Conservation (phyloP, 1,140 invertebrate genomes). For the Zaprionus taronus region DNA sequence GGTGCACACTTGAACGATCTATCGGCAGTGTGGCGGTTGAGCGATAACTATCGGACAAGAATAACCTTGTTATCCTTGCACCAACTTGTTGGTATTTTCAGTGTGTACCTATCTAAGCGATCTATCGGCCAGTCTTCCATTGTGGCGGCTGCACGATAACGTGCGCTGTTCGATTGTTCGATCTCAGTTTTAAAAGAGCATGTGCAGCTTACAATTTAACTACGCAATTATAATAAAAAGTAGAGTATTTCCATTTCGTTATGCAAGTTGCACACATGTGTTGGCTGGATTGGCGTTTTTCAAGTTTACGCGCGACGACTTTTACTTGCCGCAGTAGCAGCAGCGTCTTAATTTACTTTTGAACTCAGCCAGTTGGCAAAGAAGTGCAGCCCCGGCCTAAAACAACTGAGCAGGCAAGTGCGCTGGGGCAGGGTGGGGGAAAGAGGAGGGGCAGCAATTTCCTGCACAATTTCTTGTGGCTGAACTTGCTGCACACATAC, state of each 20-base stretch:
- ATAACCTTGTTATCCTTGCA: neutral
- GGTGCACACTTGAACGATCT: neutral
- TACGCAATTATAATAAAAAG: neutral
- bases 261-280: slow-evolving; percentile 53
- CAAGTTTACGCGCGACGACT: slow-evolving; percentile 60
- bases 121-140: neutral
- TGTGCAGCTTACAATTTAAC: neutral
- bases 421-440: neutral
- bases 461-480: slow-evolving; percentile 71
- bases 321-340: slow-evolving; percentile 65
- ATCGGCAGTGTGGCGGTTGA: neutral
- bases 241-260: slow-evolving; percentile 50
- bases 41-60: neutral
- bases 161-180: neutral
- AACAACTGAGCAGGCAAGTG: slow-evolving; percentile 21
- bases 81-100: neutral
- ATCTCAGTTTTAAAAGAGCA: neutral
- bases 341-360: slow-evolving; percentile 79
- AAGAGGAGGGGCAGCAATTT: slow-evolving; percentile 57
- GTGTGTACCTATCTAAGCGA: neutral
- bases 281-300: slow-evolving; percentile 47
- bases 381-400: slow-evolving; percentile 61
- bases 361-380: slow-evolving; percentile 72
- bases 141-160: slow-evolving; percentile 2
- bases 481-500: slow-evolving; percentile 57